Conservation (phyloP, 2,113 vertebrate species). For the Corythaixoides concolor region DNA sequence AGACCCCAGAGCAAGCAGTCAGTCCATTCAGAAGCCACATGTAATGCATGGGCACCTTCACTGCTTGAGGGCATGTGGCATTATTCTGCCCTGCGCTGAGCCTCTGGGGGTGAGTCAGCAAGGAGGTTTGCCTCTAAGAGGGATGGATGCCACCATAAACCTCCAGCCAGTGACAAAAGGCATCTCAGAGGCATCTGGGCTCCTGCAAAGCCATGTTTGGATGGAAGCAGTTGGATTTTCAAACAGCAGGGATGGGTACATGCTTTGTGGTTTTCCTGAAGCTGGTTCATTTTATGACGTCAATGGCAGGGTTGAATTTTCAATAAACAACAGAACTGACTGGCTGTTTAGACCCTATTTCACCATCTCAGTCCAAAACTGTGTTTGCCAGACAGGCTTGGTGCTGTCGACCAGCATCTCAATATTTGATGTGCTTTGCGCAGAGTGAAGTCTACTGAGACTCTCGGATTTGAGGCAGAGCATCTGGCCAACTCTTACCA, state of each 20-base stretch:
- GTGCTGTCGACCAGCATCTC: neutral
- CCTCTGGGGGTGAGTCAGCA: neutral
- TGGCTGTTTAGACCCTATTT: neutral
- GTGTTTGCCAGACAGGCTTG: neutral
- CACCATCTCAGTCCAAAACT: neutral
- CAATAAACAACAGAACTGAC: neutral
- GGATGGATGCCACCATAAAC: neutral
- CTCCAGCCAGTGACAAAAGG: neutral
- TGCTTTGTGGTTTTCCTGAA: neutral
- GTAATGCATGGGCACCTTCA: neutral
- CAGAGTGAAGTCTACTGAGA: neutral
- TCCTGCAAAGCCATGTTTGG: neutral
- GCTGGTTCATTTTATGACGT: neutral
- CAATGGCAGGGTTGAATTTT: neutral
- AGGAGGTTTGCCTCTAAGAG: neutral
- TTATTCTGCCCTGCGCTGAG: neutral
- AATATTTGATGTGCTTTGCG: neutral
- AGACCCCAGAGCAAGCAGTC: neutral
- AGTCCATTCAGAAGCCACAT: accelerated
- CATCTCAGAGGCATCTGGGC: neutral
- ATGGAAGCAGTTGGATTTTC: neutral
- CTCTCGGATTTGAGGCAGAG: neutral
- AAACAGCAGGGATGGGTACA: accelerated
- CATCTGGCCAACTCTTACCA: neutral
- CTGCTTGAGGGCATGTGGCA: accelerated